phyloP scores from a whole-genome alignment of 2,113 vertebrate genomes.

The Sciurus niger region DNA sequence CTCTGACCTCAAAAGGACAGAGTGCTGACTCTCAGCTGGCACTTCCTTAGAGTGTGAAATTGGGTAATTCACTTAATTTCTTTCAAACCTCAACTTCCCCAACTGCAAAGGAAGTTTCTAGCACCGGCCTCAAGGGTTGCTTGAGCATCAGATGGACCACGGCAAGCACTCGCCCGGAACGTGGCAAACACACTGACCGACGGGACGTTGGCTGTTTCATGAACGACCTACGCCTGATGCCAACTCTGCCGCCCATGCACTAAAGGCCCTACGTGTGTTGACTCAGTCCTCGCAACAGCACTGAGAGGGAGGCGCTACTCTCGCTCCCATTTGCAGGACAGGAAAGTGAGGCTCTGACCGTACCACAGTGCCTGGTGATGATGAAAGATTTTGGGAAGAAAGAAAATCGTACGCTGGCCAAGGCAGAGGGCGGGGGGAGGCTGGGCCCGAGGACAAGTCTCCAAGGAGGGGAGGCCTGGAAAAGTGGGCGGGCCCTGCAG shows the following conservation, averaged over 20 bases:
- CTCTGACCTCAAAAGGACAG: neutral
- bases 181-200: neutral
- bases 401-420: neutral
- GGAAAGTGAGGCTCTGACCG: neutral
- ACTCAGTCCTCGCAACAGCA: neutral
- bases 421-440: neutral
- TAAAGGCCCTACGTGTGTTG: neutral
- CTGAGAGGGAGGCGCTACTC: neutral
- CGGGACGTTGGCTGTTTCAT: neutral
- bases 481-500: neutral
- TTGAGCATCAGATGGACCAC: neutral
- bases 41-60: neutral
- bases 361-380: neutral
- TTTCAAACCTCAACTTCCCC: neutral
- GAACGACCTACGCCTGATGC: neutral
- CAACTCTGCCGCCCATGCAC: neutral
- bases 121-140: neutral
- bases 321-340: neutral
- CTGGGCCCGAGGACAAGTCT: neutral
- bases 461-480: neutral
- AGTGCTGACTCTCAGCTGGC: neutral
- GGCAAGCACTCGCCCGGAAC: neutral
- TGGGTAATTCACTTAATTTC: neutral
- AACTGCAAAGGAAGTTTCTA: neutral
- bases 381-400: neutral